A percentile compares a stretch with the other conserved stretches of the same genome.
Conservation (phyloP, 2,888 invertebrate genomes). For the Cantharis flavilabris region DNA sequence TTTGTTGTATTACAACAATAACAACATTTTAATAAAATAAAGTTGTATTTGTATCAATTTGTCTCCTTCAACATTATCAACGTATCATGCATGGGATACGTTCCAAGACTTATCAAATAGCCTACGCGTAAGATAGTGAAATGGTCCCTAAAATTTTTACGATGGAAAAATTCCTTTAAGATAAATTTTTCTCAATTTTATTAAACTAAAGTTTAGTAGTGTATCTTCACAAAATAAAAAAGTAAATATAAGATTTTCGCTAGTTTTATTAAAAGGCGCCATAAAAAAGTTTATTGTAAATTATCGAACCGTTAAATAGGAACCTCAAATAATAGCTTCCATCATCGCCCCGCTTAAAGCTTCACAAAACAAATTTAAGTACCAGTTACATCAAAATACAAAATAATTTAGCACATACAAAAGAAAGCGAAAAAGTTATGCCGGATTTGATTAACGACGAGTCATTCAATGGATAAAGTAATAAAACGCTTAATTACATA, state of each 20-base stretch:
- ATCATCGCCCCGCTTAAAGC: neutral
- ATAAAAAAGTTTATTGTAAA: neutral
- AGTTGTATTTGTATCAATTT: neutral
- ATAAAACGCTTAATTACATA: conserved; percentile 4
- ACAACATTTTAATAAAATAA: neutral
- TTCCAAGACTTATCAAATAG: neutral
- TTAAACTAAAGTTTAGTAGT: neutral
- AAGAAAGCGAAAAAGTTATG: neutral
- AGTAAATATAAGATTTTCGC: neutral
- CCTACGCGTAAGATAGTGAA: neutral
- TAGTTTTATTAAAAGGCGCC: neutral
- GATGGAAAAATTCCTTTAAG: neutral
- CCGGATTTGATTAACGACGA: neutral
- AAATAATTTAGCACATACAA: neutral
- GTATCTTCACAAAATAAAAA: neutral
- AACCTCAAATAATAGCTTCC: neutral
- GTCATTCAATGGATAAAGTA: neutral
- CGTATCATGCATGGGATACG: neutral
- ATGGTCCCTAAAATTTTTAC: neutral
- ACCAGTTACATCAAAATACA: neutral
- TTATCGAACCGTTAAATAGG: neutral
- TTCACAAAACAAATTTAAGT: neutral
- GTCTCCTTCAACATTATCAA: neutral
- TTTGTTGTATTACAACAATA: neutral
- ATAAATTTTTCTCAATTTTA: neutral